Evolutionary conservation across 1,140 invertebrate genomes (phyloP), one percentile per base, ranked within the genome.

Genomic region (Drosophila rhopaloa): DNA sequence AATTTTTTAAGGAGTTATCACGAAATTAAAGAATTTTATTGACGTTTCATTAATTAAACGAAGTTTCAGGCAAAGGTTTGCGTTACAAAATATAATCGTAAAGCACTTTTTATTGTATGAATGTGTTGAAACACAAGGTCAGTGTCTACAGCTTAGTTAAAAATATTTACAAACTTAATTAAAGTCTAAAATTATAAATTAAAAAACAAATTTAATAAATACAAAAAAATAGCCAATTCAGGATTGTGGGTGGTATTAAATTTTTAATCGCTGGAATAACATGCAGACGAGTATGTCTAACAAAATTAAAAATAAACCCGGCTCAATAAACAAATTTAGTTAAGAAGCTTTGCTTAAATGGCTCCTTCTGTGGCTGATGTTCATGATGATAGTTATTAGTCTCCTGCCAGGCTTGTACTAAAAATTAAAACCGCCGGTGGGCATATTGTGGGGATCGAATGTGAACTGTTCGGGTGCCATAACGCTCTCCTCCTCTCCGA

Each of bases 401-500:
- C 13, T 58, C 13, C 27, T 40, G 37, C 5, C 10, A 0, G 29
- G 35, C 19, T 50, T 51, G 51, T 79, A 79, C 78, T 95, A 97
- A 93, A 97, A 97, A 81, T 97, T 94, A 92, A 96, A 97, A 82
- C 95, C 96, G 75, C 95, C 95, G 93, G 95, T 95, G 13, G 96
- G 96, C 81, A 96, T 94, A 46, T 80, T 76, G 79, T 96, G 95
- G 5, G 95, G 91, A 81, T 93, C 94, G 78, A 97, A 97, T 67
- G 96, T 94, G 82, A 95, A 97, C 91, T 97, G 96, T 88, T 98
- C 97, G 27, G 96, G 97, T 10, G 96, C 97, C 61, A 95, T 95
- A 50, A 95, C 95, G 29, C 96, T 95, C 86, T 98, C 97, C 81
- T 99, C 98, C 92, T 98, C 97, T 88, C 98, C 97, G 4, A 96